Evolutionary conservation across 2,113 vertebrate genomes (phyloP), one percentile per base, ranked within the genome.

Genomic region (Calypte anna): DNA sequence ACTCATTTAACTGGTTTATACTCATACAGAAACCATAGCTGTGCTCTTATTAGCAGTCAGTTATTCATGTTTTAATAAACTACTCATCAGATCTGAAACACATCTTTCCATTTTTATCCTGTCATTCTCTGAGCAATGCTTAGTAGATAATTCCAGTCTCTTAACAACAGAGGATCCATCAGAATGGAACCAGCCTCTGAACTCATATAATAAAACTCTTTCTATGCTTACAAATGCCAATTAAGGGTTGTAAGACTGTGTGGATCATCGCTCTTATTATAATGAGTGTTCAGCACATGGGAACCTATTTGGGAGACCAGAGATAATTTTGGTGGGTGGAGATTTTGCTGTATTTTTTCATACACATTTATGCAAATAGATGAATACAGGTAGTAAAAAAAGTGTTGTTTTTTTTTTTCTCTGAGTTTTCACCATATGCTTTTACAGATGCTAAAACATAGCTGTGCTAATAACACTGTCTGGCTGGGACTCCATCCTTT

Each of bases 51-150:
- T 90, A 95, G 55, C 55, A 70, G 72, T 54, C 48, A 67, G 76
- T 86, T 93, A 58, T 88, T 93, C 86, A 86, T 96, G 69, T 68
- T 95, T 90, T 90, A 91, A 70, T 83, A 91, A 90, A 88, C n/a
- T 80, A 88, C 77, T 96, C 92, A 94, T 90, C 82, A 83, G 68
- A 86, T 95, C 62, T 77, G 86, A 93, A 93, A 88, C 68, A 88
- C 21, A 53, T 86, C 48, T 88, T 95, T 85, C 88, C 82, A 59
- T 88, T 96, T 94, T 93, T 73, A 90, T 69, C 81, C 58, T 93
- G 78, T 85, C 57, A 70, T 21, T 23, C 63, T 81, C 63, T 94
- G 43, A 94, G 33, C 64, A 94, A 94, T 53, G 27, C 48, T 88
- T 86, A 70, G 55, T 38, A 86, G 28, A 75, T 59, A 81, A 93